A percentile compares a stretch with the other conserved stretches of the same genome.
Evolutionary conservation across 2,888 invertebrate genomes (phyloP).

Genomic region (Morpho deidamia): DNA sequence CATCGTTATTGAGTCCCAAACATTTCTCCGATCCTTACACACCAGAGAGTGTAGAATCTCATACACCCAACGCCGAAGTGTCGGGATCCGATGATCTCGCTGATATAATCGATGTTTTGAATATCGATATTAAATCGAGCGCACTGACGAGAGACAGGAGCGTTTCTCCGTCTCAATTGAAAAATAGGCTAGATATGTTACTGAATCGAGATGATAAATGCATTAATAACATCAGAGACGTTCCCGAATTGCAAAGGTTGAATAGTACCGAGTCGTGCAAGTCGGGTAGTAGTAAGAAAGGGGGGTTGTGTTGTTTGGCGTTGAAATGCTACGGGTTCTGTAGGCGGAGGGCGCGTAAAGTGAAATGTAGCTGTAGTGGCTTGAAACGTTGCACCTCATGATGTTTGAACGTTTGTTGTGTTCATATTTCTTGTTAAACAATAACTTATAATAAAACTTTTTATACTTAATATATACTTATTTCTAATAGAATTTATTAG

Average conservation of each 20-base stretch:
- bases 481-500: too few relatives aligned
- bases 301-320: conserved; percentile 59
- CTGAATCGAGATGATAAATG: conserved; percentile 40
- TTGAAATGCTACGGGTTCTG: conserved; percentile 67
- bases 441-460: neutral
- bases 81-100: conserved; percentile 48
- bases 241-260: conserved; percentile 49
- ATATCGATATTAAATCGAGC: conserved; percentile 37
- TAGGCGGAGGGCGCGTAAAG: conserved; percentile 51
- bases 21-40: conserved; percentile 85
- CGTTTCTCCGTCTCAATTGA: conserved; percentile 81
- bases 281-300: conserved; percentile 50
- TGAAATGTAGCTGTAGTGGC: conserved; percentile 52
- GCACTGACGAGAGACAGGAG: conserved; percentile 54
- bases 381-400: conserved; percentile 51
- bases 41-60: conserved; percentile 89
- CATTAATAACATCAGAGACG: conserved; percentile 16
- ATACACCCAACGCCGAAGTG: conserved; percentile 80
- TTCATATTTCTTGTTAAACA: conserved; percentile 5
- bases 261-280: conserved; percentile 63
- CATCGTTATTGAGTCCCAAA: conserved; percentile 55
- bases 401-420: conserved; percentile 19
- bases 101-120: conserved; percentile 43
- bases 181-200: conserved; percentile 76
- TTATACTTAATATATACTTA: too few relatives aligned